These are phyloP conservation scores for Drosophila barbarae DNA, from an alignment of 2,888 invertebrate genomes.

Conservation along the genomic window DNA sequence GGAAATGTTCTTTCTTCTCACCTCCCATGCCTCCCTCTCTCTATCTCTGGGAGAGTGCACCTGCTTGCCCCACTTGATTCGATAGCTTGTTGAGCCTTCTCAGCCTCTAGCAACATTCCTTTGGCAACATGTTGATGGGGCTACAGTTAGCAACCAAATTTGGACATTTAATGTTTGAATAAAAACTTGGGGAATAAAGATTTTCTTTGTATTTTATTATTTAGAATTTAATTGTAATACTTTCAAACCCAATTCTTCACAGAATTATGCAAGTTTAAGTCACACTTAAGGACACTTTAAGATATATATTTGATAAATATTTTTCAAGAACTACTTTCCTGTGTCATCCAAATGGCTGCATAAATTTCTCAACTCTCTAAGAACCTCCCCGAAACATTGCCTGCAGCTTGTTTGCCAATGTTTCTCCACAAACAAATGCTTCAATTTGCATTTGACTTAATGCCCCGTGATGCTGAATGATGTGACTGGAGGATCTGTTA, in stretches of 20 bases:
- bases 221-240: too few relatives aligned
- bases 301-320: not conserved
- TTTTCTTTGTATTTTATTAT: not conserved
- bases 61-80: conserved; percentile 24
- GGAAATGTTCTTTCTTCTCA: conserved; percentile 23
- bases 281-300: not conserved
- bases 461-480: conserved; percentile 44
- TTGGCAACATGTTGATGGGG: conserved; percentile 43
- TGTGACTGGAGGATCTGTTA: conserved; percentile 28
- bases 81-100: conserved; percentile 11
- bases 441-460: conserved; percentile 62
- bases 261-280: not conserved
- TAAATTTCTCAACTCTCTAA: conserved; percentile 1
- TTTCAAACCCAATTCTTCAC: too few relatives aligned
- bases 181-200: too few relatives aligned
- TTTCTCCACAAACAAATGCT: conserved; percentile 54
- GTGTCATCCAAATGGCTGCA: too few relatives aligned
- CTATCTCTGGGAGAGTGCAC: conserved; percentile 11
- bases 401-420: conserved; percentile 28
- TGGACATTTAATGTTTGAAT: not conserved
- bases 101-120: conserved; percentile 26
- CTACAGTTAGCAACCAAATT: conserved; percentile 41
- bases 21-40: not conserved
- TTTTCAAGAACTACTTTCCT: not conserved
- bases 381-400: not conserved